Evolutionary conservation across 2,888 invertebrate species (phyloP), one percentile per base, ranked within the genome.

Genomic region (Xylophagus ater): DNA sequence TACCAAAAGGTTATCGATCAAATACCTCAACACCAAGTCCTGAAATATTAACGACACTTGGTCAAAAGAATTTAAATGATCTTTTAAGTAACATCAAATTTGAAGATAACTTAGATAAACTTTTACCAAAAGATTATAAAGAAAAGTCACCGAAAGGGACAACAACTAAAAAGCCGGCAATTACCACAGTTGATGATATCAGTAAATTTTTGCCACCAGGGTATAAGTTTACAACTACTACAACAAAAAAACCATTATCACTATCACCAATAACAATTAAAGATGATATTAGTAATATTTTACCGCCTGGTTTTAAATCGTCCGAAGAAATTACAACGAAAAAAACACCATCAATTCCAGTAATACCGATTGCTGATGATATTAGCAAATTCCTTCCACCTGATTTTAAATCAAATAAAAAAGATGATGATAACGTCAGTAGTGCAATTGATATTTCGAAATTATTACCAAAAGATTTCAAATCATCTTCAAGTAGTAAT

Each of bases 151-250:
- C 65, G 44, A 63, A 56, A 25, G 62, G 60, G 37, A 41, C 36
- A 18, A 45, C 46, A n/a, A 31, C 56, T 61, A 64, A 49, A 66
- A 72, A 56, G 31, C 53, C 58, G 1, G 40, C 47, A 0, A 47
- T 53, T 5, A 59, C 70, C 8, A 68, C 72, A 50, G 64, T 68
- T 29, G 73, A 74, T 47, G 74, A 76, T 48, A 51, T 75, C 1
- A 71, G 66, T 50, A 71, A 75, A 47, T 67, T 80, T 33, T 60
- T 81, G 44, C 81, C 81, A n/a, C 71, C 76, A 7, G 78, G 76
- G 3, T 83, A 72, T 51, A 81, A 78, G 49, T 55, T 59, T 3
- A 53, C 52, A 30, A 58, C 61, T 19, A 57, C 42, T 4, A 45
- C 58, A 1, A 32, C 57, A 1, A 44, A 58, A 2, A 55, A 53